Evolutionary conservation across 2,113 vertebrate genomes (phyloP).

Genomic region (Gila orcuttii): DNA sequence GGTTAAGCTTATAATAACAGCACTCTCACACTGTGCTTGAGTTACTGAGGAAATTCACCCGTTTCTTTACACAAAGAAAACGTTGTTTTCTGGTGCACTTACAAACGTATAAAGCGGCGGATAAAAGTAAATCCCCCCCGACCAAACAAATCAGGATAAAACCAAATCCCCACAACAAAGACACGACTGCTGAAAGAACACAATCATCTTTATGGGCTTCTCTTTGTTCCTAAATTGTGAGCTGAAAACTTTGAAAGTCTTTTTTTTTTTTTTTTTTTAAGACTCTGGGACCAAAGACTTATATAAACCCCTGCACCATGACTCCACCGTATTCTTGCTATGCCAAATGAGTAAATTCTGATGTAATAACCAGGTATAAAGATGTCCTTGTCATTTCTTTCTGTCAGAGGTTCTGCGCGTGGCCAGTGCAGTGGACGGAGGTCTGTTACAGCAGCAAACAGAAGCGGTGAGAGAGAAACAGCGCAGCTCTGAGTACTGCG

Average conservation of each 20-base stretch:
- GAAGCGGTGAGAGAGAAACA: slow-evolving; percentile 84
- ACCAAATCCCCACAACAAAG: slow-evolving; percentile 32
- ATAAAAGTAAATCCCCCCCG: slow-evolving; percentile 23
- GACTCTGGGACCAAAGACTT: no score
- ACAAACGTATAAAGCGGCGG: slow-evolving; percentile 5
- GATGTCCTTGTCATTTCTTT: not conserved
- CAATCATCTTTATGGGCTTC: slow-evolving; percentile 2
- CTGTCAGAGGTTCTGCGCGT: slow-evolving; percentile 84
- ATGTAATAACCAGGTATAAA: not conserved
- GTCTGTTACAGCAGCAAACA: slow-evolving; percentile 75
- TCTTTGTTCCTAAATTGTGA: not conserved
- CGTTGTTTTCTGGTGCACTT: slow-evolving; percentile 14
- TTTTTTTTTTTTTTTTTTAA: not conserved
- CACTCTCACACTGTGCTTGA: slow-evolving; percentile 38
- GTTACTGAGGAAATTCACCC: slow-evolving; percentile 15
- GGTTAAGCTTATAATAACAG: slow-evolving; percentile 42
- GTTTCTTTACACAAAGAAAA: slow-evolving; percentile 12
- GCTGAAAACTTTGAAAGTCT: not conserved
- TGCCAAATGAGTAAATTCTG: not conserved
- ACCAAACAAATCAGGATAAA: slow-evolving; percentile 29
- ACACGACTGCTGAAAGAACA: slow-evolving; percentile 11
- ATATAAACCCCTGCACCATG: no score
- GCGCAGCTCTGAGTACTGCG: slow-evolving; percentile 75
- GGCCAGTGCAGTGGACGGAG: slow-evolving; percentile 77
- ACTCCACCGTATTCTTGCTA: not conserved